Conservation (phyloP, 2,797 vertebrate species). For the Jordanella pulchra region DNA sequence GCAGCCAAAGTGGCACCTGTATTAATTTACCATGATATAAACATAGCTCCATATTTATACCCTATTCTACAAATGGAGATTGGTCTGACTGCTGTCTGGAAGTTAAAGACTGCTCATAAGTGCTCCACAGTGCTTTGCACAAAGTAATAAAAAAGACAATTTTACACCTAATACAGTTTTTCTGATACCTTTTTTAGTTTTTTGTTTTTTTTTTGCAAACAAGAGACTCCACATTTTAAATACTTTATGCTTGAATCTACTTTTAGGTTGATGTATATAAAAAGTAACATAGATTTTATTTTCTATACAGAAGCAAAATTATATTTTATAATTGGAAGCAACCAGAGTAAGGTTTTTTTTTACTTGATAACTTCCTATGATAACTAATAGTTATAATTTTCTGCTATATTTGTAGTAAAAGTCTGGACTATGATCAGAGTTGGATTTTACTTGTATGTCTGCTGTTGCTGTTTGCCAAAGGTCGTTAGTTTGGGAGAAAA, state of each 20-base stretch:
- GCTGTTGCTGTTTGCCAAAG: constrained; percentile 50
- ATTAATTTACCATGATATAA: not conserved
- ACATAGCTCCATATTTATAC: not conserved
- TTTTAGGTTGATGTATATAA: not conserved
- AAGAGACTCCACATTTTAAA: constrained; percentile 4
- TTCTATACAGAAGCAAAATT: not conserved
- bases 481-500: constrained; percentile 25
- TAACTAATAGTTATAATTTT: not conserved
- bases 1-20: not conserved
- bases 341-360: not conserved
- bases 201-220: not conserved
- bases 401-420: constrained; percentile 42
- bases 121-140: not conserved
- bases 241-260: not conserved
- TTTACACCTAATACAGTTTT: constrained; percentile 1
- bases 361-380: not conserved
- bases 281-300: not conserved
- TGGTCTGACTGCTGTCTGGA: not conserved
- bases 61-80: not conserved
- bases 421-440: constrained; percentile 42
- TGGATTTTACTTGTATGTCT: constrained; percentile 30
- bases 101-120: not conserved
- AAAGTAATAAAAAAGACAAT: not conserved
- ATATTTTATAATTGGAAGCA: not conserved
- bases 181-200: not conserved